Evolutionary conservation across 2,113 vertebrate genomes (phyloP), one percentile per base, ranked within the genome.

Genomic region (Malaclemys terrapin): DNA sequence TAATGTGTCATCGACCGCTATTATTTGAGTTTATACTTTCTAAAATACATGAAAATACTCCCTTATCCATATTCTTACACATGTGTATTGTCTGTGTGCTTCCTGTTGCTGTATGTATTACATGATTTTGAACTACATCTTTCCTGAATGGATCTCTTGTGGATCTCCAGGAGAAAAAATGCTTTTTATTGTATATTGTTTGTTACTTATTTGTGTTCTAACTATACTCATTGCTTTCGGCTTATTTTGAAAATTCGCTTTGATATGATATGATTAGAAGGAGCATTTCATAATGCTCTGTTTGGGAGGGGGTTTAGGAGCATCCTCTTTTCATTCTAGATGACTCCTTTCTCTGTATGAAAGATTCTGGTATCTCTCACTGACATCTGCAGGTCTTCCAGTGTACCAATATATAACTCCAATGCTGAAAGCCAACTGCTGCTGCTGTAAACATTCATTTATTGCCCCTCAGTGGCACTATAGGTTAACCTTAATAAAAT

Each of bases 301-400:
- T 79, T 95, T n/a, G 80, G 65, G 82, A 53, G 31, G 80, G 19
- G 16, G 72, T 9, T n/a, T 81, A 85, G n/a, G 81, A 91, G 54
- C 19, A 76, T 20, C 35, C 8, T 8, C 35, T n/a, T 69, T 82
- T 1, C 5, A 57, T 47, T 27, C 56, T 87, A 81, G 8, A 24
- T 50, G 62, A 82, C 6, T 75, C 42, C 75, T 94, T 95, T 81
- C 17, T 85, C 6, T 5, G 50, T 29, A 80, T 50, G 50, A 90
- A 94, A 59, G 0, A 49, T 84, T 83, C n/a, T 91, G 1, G 9
- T 75, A 38, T n/a, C n/a, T 75, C 85, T 90, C 4, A 20, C 1
- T 12, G 90, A 88, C 81, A 5, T 10, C 2, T 90, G 54, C 9
- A 82, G 19, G 9, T 94, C 35, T 95, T n/a, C 42, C 81, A 27